Conservation (phyloP, 2,888 invertebrate genomes). For the Physocephala rufipes region DNA sequence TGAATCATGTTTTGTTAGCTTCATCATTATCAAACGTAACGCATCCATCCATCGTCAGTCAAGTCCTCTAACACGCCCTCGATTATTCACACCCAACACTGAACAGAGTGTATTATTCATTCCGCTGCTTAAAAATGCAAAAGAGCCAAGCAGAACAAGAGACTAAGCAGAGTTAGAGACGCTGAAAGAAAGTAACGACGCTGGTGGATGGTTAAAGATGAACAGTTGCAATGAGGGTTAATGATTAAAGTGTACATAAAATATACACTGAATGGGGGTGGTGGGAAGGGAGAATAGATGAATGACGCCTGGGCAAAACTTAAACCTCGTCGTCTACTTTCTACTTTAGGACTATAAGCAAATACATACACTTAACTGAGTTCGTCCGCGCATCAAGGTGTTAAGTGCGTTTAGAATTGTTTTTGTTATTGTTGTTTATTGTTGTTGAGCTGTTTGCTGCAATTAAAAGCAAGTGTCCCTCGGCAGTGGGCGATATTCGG, state of each 20-base stretch:
- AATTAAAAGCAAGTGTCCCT: conserved; percentile 45
- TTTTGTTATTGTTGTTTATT: conserved; percentile 28
- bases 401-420: conserved; percentile 33
- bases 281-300: background rate
- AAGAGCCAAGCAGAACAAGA: conserved; percentile 8
- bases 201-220: no score
- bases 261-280: background rate
- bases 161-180: background rate
- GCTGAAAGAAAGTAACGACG: no score
- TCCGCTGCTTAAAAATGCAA: conserved; percentile 29
- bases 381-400: conserved; percentile 26
- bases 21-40: conserved; percentile 30
- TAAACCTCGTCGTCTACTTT: conserved; percentile 27
- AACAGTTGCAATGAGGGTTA: background rate
- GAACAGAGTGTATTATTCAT: conserved; percentile 28
- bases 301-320: conserved; percentile 1
- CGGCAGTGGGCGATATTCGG: conserved; percentile 24
- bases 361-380: conserved; percentile 11
- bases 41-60: conserved; percentile 17
- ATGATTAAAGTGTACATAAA: background rate
- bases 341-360: conserved; percentile 12
- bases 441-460: conserved; percentile 33
- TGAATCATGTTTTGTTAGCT: conserved; percentile 26
- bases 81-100: conserved; percentile 29
- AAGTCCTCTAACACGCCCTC: conserved; percentile 23